These are phyloP conservation scores for Urocynchramus pylzowi DNA, from an alignment of 2,113 vertebrate species.

Conservation along the genomic window DNA sequence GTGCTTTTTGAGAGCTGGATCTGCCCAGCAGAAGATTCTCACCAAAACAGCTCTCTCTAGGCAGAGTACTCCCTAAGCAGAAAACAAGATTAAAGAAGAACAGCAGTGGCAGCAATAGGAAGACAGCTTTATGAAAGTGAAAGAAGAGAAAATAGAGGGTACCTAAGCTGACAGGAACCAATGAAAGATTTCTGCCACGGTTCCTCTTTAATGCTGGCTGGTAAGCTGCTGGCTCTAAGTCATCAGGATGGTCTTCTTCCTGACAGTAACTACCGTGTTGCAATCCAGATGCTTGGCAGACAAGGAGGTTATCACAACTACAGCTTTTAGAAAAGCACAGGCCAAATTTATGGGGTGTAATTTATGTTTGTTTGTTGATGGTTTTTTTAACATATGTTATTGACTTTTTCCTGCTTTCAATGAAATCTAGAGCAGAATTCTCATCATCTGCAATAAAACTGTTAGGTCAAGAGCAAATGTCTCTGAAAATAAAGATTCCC, in stretches of 20 bases:
- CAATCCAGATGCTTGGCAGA: background rate
- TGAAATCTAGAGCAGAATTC: background rate
- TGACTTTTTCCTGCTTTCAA: background rate
- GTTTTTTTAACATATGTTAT: background rate
- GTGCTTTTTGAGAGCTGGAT: background rate
- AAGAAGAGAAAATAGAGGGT: slow-evolving; percentile 21
- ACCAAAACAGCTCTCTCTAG: background rate
- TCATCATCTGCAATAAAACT: background rate
- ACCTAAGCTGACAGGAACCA: background rate
- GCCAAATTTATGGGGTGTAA: background rate
- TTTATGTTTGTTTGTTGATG: background rate
- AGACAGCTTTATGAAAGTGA: slow-evolving; percentile 40
- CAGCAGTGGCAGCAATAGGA: background rate
- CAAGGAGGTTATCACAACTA: background rate
- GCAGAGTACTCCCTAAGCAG: background rate
- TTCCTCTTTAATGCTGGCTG: background rate
- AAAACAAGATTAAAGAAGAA: slow-evolving; percentile 40
- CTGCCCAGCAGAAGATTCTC: background rate
- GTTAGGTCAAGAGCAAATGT: background rate
- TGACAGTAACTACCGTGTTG: background rate
- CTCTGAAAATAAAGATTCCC: background rate
- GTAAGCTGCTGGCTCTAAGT: background rate
- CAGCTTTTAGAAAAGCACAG: background rate
- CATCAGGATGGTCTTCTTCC: background rate
- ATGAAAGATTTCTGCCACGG: background rate